Evolutionary conservation across 2,113 vertebrate genomes (phyloP), one percentile per base, ranked within the genome.

Genomic region (Dipodomys spectabilis): DNA sequence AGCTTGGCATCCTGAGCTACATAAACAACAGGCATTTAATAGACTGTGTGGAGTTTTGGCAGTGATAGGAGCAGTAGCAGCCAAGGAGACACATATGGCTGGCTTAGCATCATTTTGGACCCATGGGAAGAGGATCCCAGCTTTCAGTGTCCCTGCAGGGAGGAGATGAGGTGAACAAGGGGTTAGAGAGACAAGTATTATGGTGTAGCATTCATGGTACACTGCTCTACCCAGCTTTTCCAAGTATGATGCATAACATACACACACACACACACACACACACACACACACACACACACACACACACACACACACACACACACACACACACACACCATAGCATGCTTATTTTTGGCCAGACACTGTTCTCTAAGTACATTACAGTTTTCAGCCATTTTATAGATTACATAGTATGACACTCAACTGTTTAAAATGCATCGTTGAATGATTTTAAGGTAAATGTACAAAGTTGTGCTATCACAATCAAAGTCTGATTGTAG

Each of bases 21-120:
- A 87, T 92, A 95, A 96, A 96, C 94, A 95, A 96, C 91, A 97
- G 93, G 64, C 86, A 95, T 95, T 96, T 96, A 96, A 95, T 95
- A 96, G 86, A 86, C 91, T 94, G 94, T 16, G 15, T 75, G 93
- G 89, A 77, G 7, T 94, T 95, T 95, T 96, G 96, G 94, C 96
- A 96, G 92, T 90, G 49, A 78, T 73, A 95, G 65, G 87, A 91
- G 91, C 64, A 78, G 81, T 96, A 94, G 95, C 94, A 96, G 93
- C 97, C 94, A 94, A 93, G 30, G 90, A 96, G 87, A 93, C 87
- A 82, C 94, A 95, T 90, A 95, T 91, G 96, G 93, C 71, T 79
- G 87, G 74, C 82, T 96, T 95, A 94, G 78, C 64, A 86, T 94
- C 95, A 94, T 94, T 90, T 81, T 94, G 90, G 90, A 93, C 78